These are phyloP conservation scores for Sebastes hopkinsi DNA, from an alignment of 2,797 vertebrate species.

Conservation along the genomic window DNA sequence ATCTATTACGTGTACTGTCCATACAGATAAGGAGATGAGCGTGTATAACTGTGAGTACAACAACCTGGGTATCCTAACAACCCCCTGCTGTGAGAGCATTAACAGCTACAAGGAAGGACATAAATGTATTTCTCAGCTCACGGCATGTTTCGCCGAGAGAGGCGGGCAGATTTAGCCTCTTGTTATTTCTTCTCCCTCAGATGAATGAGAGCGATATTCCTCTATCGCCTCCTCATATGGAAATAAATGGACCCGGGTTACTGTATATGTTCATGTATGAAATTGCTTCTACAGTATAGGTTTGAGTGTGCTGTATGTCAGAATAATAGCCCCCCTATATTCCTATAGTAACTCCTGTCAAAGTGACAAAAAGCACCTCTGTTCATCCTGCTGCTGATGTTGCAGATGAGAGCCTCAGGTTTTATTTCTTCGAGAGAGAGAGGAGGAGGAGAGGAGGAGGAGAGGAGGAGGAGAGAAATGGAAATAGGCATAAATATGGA, in stretches of 20 bases:
- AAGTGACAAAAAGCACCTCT: conserved; percentile 68
- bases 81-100: conserved; percentile 32
- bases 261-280: conserved; percentile 56
- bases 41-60: neutral
- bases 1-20: neutral
- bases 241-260: conserved; percentile 46
- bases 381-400: conserved; percentile 67
- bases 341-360: conserved; percentile 63
- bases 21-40: neutral
- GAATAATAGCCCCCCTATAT: conserved; percentile 52
- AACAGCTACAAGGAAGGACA: neutral
- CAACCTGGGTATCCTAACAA: neutral
- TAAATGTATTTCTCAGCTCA: neutral
- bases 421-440: conserved; percentile 59
- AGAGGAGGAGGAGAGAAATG: conserved; percentile 30
- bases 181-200: conserved; percentile 3
- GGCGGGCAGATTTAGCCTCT: neutral
- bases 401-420: conserved; percentile 68
- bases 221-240: conserved; percentile 7
- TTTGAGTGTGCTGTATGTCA: conserved; percentile 15
- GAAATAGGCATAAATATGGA: conserved; percentile 60
- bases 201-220: conserved; percentile 15
- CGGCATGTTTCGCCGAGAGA: neutral
- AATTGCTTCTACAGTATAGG: conserved; percentile 37
- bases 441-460: neutral